Base-by-base conservation (phyloP, 1,140 invertebrate species). In the Ostrea denselamellosa region DNA sequence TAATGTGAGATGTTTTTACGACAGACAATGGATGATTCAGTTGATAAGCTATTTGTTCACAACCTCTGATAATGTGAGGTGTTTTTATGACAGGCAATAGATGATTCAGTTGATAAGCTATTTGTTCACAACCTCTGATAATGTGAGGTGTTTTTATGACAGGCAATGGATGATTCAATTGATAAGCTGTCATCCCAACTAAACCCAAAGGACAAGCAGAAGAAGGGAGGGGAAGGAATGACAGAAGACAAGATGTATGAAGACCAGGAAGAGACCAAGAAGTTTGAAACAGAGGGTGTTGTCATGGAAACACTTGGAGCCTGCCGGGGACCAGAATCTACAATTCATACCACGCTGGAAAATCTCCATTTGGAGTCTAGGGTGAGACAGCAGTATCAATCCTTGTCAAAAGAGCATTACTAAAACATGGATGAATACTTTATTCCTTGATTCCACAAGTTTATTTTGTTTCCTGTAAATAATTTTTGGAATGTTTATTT, bases 311-410 rank as follows among this genome's bases (percentile, higher is more conserved):
- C 98, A 0, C 91, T 95, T 83, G 96, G 93, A 7, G 97, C 97
- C 17, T 93, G 96, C 0, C 95, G 98, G 89, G 96, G 96, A 51
- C 92, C 93, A 0, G 97, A 98, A 44, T 97, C 97, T 12, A 96
- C 96, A 9, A 96, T 96, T 88, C 96, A 96, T 89, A 97, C 96
- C 54, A 89, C 91, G 4, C 84, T 94, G 52, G 92, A 95, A 28
- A 87, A 92, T 65, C 90, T 94, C 3, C 88, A 93, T 82, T 54
- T 91, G 62, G 91, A 90, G 28, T 83, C 8, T n/a, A 54, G 25
- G 52, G 89, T 90, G 51, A n/a, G 82, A 17, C 44, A 81, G 28
- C 25, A 34, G 71, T 28, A 44, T 44, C 34, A 44, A 44, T 2
- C 34, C 5, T 44, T 44, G 34, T 44, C 34, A 44, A 44, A 44